Evolutionary conservation across 2,113 vertebrate genomes (phyloP), one percentile per base, ranked within the genome.

Genomic region (Felis chaus): DNA sequence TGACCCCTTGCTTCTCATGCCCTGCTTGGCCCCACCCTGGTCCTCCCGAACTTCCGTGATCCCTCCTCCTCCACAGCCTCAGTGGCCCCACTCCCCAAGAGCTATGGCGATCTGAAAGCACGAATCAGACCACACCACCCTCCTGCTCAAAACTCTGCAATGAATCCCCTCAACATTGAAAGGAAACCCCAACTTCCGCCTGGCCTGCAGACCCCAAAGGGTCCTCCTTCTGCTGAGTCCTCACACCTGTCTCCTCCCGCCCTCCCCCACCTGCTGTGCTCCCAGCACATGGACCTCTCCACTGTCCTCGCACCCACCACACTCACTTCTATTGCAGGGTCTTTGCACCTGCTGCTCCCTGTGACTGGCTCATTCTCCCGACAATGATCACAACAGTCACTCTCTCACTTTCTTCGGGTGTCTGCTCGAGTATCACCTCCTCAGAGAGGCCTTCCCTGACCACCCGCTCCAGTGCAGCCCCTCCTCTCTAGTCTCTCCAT

Each of bases 261-360:
- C 14, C 82, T 19, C 11, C 33, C 33, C 57, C 0, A 8, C 71
- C 23, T 2, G 11, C 33, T 71, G 7, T n/a, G 7, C 48, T 87
- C 63, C 63, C 21, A 41, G 4, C n/a, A 41, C 7, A 3, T 4
- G 10, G 18, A 36, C 19, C n/a, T 78, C 91, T 63, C 41, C 7
- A 0, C 19, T 71, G 61, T 45, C 29, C 39, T 48, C 15, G 36
- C 65, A 33, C 61, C 9, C 6, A 5, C 7, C 14, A 7, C 0
- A 15, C 18, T 63, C 31, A 8, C 33, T 90, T 7, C 68, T 36
- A 36, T 25, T 78, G 41, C 68, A 53, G 50, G 88, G 39, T 48
- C 84, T 94, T 88, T 79, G 76, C 25, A 57, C 3, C 50, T 71
- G 33, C 33, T 36, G 63, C 45, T 83, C 23, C 10, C 53, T n/a